Conservation (phyloP, 2,888 invertebrate genomes). For the Scaptomyza parva region DNA sequence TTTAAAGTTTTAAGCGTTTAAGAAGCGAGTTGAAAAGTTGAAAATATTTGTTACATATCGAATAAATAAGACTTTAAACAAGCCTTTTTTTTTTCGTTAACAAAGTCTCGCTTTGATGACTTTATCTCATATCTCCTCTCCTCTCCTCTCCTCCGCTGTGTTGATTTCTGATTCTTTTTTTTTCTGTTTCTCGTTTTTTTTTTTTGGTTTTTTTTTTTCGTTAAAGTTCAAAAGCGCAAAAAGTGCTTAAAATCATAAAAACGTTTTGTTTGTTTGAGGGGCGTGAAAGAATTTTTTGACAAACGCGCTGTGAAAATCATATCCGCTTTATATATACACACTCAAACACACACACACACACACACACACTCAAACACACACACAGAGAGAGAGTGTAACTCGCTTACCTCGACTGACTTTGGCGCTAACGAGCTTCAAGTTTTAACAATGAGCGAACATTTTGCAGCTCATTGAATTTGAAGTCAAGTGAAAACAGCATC, state of each 20-base stretch:
- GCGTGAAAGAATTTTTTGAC: conserved; percentile 74
- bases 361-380: conserved; percentile 15
- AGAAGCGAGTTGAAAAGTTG: too few relatives aligned
- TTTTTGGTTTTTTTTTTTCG: background rate
- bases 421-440: conserved; percentile 74
- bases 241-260: conserved; percentile 75
- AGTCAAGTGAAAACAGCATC: conserved; percentile 70
- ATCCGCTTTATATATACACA: conserved; percentile 45
- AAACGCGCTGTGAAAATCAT: conserved; percentile 56
- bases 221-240: conserved; percentile 72
- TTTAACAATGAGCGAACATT: conserved; percentile 78
- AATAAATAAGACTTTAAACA: too few relatives aligned
- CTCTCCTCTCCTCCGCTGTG: too few relatives aligned
- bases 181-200: too few relatives aligned
- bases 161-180: background rate
- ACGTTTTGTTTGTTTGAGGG: conserved; percentile 54
- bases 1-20: too few relatives aligned
- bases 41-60: too few relatives aligned
- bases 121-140: too few relatives aligned
- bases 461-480: conserved; percentile 79
- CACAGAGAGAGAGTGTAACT: conserved; percentile 1
- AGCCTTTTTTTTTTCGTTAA: too few relatives aligned
- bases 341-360: conserved; percentile 15
- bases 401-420: conserved; percentile 48
- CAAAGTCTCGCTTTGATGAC: too few relatives aligned